Percentiles rank a stretch among this genome's conserved stretches.
phyloP scores from a whole-genome alignment of 2,113 vertebrate genomes.

The Zosterops borbonicus region DNA sequence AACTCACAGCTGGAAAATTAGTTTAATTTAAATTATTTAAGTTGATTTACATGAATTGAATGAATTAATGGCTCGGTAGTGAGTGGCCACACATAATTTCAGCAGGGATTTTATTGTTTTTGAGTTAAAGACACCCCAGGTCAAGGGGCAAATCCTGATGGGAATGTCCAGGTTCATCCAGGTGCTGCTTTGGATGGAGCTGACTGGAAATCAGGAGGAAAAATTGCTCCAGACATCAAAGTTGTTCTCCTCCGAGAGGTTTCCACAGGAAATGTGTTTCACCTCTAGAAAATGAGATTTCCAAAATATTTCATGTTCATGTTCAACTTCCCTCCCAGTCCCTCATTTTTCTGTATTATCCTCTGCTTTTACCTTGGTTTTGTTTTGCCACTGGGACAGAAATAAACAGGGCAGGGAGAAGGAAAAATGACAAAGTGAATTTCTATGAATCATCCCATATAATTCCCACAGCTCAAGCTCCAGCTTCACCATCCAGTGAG shows the following conservation, averaged over 20 bases:
- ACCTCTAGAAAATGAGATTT: neutral
- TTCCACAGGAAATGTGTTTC: neutral
- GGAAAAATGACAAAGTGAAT: neutral
- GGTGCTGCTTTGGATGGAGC: neutral
- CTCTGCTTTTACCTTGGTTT: neutral
- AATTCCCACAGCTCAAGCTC: neutral
- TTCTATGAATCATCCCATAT: neutral
- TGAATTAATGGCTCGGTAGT: neutral
- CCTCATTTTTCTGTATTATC: neutral
- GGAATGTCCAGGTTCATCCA: neutral
- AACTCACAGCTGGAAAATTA: neutral
- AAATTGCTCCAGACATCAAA: neutral
- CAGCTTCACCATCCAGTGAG: neutral
- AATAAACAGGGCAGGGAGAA: neutral
- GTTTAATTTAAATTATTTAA: no score
- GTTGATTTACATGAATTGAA: no score
- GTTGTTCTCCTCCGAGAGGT: neutral
- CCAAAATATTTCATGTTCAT: neutral
- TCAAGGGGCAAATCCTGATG: neutral
- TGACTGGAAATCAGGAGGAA: neutral
- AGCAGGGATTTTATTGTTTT: neutral
- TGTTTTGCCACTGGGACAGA: neutral
- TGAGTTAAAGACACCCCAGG: neutral
- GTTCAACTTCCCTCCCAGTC: neutral
- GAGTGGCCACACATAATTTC: neutral